Base-by-base conservation (phyloP, 2,888 invertebrate species). In the Rutpela maculata region DNA sequence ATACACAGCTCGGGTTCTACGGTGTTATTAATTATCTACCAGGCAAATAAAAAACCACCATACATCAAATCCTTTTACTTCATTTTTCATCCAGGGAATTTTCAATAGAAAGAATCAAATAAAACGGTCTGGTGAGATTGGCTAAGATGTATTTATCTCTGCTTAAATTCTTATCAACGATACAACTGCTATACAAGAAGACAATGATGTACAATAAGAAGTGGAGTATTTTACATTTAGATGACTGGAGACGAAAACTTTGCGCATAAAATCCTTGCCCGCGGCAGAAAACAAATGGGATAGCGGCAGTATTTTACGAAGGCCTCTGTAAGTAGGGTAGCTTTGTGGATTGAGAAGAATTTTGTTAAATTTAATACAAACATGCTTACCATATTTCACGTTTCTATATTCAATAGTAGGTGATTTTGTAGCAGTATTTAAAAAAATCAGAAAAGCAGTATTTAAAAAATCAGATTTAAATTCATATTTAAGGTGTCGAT, bases 191-290 rank as follows among this genome's bases (percentile, higher is more conserved):
- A 50, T 9, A 7, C 62, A 35, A 26, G 31, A 22, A 62, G 62
- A 62, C 62, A 17, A 62, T 18, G 62, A 35, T 62, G 12, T 6
- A 12, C 55, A 55, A 67, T 55, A 67, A 67, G 9, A 62, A 62
- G 35, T 62, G 35, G 17, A 67, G 56, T 67, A 50, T 50, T 67
- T 55, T 55, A 67, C 55, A 67, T 67, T 67, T 55, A 67, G 50
- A 67, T 17, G 43, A 50, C 26, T 17, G 9, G 17, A 50, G 55
- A 22, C 22, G 55, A 43, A 55, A 17, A 18, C 18, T 18, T 35
- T 26, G 11, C 15, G 50, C 4, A 50, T 50, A 66, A 66, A 66
- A 66, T 18, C 12, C 12, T 66, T 17, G 62, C 31, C 62, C n/a
- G 17, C 35, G 1, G 62, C 62, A 62, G 35, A 26, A 35, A 17